Evolutionary conservation across 2,113 vertebrate genomes (phyloP).

Genomic region (Coturnix japonica): DNA sequence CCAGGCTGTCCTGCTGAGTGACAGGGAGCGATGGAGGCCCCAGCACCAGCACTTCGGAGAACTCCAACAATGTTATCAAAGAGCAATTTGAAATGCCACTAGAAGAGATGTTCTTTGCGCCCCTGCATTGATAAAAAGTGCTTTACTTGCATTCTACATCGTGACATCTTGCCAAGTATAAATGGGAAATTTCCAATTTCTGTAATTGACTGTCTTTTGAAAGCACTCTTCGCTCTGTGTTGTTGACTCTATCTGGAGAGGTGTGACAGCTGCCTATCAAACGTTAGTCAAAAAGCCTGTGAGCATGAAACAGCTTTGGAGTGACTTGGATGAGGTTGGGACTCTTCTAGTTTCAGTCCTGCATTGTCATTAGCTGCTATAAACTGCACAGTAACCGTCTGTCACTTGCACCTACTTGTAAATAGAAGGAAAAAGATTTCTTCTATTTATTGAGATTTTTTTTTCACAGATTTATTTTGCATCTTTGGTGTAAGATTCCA

Average conservation of each 20-base stretch:
- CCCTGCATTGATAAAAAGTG: accelerated
- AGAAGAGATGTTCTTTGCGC: not conserved
- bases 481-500: not conserved
- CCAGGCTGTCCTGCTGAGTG: not conserved
- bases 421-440: not conserved
- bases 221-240: not conserved
- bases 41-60: not conserved
- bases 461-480: not conserved
- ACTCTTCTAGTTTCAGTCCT: not conserved
- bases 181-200: not conserved
- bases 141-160: not conserved
- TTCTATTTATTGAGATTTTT: not conserved
- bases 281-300: not conserved
- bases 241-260: not conserved
- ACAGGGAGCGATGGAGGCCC: not conserved
- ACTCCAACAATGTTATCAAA: constrained; percentile 5
- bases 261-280: not conserved
- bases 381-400: not conserved
- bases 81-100: not conserved
- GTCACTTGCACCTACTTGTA: not conserved
- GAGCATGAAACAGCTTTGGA: not conserved
- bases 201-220: not conserved
- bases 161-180: not conserved
- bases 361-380: not conserved
- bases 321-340: not conserved